Conservation (phyloP, 2,888 invertebrate species). For the Zelleria hepariella region DNA sequence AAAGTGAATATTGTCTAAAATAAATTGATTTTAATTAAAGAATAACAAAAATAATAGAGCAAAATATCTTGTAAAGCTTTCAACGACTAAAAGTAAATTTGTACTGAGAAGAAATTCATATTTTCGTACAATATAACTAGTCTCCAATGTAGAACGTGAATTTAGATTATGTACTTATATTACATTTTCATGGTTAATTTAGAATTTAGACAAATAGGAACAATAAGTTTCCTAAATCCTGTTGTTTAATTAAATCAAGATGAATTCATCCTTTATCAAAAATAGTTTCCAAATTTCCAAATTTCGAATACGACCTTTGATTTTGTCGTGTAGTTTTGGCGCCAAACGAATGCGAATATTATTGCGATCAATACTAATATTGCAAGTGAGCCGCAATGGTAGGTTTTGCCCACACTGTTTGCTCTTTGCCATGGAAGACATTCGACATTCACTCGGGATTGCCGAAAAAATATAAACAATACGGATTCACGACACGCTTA, state of each 20-base stretch:
- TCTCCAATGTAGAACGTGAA: neutral
- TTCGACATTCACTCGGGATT: neutral
- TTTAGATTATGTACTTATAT: neutral
- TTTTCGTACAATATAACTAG: neutral
- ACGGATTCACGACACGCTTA: neutral
- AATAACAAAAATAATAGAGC: slow-evolving; percentile 19
- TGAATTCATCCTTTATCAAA: slow-evolving; percentile 2
- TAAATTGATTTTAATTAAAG: neutral
- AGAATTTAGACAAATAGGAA: neutral
- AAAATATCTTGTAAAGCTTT: slow-evolving; percentile 41
- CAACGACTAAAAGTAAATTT: slow-evolving; percentile 51
- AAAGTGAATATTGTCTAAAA: neutral
- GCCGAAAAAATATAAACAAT: neutral
- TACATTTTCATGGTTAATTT: neutral
- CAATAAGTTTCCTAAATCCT: neutral
- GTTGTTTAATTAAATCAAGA: neutral
- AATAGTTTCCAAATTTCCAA: neutral
- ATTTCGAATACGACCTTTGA: neutral
- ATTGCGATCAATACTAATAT: neutral
- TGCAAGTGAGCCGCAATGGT: neutral
- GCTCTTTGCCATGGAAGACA: neutral
- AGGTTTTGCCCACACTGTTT: neutral
- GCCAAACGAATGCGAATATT: neutral
- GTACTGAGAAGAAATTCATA: slow-evolving; percentile 45
- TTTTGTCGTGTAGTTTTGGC: neutral